These are phyloP conservation scores for Heteromurus nitidus DNA, from an alignment of 2,888 invertebrate species.

Conservation along the genomic window DNA sequence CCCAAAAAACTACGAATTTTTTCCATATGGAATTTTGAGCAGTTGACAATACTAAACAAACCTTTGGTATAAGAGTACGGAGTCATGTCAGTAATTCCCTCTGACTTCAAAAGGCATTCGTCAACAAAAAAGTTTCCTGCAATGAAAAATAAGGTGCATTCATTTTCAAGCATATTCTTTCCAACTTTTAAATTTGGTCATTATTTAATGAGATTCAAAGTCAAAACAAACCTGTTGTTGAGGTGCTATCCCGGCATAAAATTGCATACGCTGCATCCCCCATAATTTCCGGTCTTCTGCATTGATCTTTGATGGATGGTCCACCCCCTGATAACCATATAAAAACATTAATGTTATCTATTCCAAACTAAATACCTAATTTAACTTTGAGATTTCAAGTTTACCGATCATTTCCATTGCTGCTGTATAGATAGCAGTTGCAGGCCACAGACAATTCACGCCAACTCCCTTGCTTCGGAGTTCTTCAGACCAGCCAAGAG, in stretches of 20 bases:
- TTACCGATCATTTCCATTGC: conserved; percentile 88
- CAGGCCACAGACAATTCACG: conserved; percentile 98
- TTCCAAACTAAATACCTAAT: no score
- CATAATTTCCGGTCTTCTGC: conserved; percentile 89
- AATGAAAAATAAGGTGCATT: neutral
- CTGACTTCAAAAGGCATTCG: conserved; percentile 87
- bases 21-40: no score
- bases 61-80: conserved; percentile 90
- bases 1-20: no score
- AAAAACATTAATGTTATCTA: no score
- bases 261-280: conserved; percentile 93
- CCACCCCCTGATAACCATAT: no score
- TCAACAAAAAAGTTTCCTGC: conserved; percentile 91
- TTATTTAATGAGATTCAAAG: no score
- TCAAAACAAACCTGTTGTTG: conserved; percentile 80
- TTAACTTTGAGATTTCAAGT: conserved; percentile 20
- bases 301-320: conserved; percentile 79
- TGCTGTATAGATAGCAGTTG: conserved; percentile 93
- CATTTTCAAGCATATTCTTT: neutral
- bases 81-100: conserved; percentile 88
- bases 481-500: conserved; percentile 97
- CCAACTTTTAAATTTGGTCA: neutral
- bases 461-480: conserved; percentile 88
- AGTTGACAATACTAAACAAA: conserved; percentile 75
- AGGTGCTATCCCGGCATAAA: conserved; percentile 85